Evolutionary conservation across 2,888 invertebrate species (phyloP), one percentile per base, ranked within the genome.

Genomic region (Orthonevra nobilis): DNA sequence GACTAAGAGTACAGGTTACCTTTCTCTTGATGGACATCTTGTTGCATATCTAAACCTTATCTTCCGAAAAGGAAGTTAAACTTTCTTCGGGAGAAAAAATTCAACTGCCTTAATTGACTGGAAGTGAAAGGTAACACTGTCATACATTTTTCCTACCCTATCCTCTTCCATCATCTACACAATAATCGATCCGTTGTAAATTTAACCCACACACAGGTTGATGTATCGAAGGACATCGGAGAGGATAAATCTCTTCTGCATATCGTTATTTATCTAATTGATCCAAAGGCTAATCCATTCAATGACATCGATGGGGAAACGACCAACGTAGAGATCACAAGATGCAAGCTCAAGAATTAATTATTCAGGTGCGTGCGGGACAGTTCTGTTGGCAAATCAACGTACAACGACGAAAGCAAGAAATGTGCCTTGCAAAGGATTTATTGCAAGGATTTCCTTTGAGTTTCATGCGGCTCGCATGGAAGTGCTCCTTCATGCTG

Each of bases 251-350:
- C 50, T 42, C 12, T 9, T 12, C 42, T 34, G 44, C 20, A 50
- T 50, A 50, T 54, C 36, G 46, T 54, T 54, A 63, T 63, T 72
- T 54, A 63, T 72, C 63, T 54, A 63, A 61, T 46, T 63, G 38
- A 44, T 61, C 54, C 54, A 19, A 19, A 10, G 40, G 38, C 38
- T 72, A 52, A 72, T 72, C 54, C 28, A 46, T 38, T 63, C 38
- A 46, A 52, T 9, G 14, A 28, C n/a, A n/a, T n/a, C 30, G 15
- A 30, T 20, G 2, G 36, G 26, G 28, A 36, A 36, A 56, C 26
- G 30, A 30, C 48, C n/a, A 38, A 12, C 28, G 10, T 28, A 23
- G 14, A 32, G 15, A 14, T 26, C 17, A 46, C 42, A 17, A 14
- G 52, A 61, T 60, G 60, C 42, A 69, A 36, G 36, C 40, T 54